A percentile compares a stretch with the other conserved stretches of the same genome.
phyloP scores from a whole-genome alignment of 2,888 invertebrate species.

The Hypomecis atomaria region DNA sequence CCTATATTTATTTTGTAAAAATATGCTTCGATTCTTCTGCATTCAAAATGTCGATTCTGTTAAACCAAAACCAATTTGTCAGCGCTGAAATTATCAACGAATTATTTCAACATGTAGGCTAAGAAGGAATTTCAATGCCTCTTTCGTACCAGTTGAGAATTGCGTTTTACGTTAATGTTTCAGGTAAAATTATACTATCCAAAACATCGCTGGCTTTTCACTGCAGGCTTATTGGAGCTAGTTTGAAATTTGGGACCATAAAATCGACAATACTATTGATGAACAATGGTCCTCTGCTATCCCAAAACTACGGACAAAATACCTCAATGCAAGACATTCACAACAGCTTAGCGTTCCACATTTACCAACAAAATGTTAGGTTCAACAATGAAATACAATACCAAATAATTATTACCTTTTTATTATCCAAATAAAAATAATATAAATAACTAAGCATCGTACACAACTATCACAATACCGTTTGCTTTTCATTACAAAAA shows the following conservation, averaged over 20 bases:
- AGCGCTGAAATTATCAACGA: no score
- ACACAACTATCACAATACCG: conserved; percentile 81
- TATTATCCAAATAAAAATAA: conserved; percentile 75
- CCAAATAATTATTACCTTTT: conserved; percentile 73
- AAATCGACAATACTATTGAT: background rate
- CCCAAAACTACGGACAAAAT: conserved; percentile 15
- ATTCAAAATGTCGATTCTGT: no score
- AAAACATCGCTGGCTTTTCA: no score
- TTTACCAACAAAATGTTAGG: conserved; percentile 57
- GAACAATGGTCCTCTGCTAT: background rate
- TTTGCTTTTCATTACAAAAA: conserved; percentile 47
- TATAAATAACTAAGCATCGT: conserved; percentile 78
- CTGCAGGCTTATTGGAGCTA: background rate
- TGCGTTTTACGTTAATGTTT: no score
- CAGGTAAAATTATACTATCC: no score
- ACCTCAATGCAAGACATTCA: conserved; percentile 43
- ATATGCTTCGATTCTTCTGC: no score
- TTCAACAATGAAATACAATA: conserved; percentile 72
- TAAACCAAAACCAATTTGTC: no score
- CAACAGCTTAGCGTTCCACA: conserved; percentile 51
- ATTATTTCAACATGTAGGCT: no score
- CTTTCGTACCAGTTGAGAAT: no score
- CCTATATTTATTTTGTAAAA: no score
- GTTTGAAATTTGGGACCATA: background rate
- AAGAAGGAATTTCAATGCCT: no score